Base-by-base conservation (phyloP, 2,113 vertebrate genomes). In the Edolisoma coerulescens region DNA sequence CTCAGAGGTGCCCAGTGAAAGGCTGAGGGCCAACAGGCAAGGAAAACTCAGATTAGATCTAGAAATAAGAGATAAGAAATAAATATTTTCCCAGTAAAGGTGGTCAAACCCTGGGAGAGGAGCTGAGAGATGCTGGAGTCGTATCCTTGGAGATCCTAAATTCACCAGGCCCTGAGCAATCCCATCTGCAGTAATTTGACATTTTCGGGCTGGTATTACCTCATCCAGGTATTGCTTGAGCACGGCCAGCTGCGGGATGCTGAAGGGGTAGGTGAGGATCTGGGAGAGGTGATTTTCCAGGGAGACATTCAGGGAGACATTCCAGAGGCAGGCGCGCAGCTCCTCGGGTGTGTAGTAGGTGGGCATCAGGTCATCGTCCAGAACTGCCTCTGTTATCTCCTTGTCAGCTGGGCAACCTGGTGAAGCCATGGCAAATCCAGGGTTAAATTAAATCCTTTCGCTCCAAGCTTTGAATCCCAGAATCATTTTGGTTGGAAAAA, bases 161-260 rank as follows among this genome's bases (percentile, higher is more conserved):
- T 15, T 32, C 54, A 82, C 27, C 22, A 20, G 27, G 4, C 59
- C 33, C 37, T 84, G 39, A 81, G 54, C 28, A 35, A 79, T 3
- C 30, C 61, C 41, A 52, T 5, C 21, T 12, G 28, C 26, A 35
- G 35, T 5, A 39, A 73, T 3, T 6, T 9, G 42, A 14, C 35
- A 11, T 35, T 65, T 42, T 69, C 6, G 13, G 30, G 8, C 15
- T 18, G 19, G 15, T 13, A 9, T 77, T 92, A 98, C 98, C 98
- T 97, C 4, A 8, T 98, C 92, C 61, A 98, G 45, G 15, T 85
- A 75, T 2, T 5, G 20, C 92, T 98, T 98, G 3, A 98, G 33
- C 42, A 92, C 41, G 12, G 7, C 8, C 33, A 98, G 56, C 16
- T 98, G 98, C 6, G 95, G 6, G 5, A 45, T 5, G 63, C 32